Evolutionary conservation across 1,140 invertebrate species (phyloP).

Genomic region (Drosophila micromelanica): DNA sequence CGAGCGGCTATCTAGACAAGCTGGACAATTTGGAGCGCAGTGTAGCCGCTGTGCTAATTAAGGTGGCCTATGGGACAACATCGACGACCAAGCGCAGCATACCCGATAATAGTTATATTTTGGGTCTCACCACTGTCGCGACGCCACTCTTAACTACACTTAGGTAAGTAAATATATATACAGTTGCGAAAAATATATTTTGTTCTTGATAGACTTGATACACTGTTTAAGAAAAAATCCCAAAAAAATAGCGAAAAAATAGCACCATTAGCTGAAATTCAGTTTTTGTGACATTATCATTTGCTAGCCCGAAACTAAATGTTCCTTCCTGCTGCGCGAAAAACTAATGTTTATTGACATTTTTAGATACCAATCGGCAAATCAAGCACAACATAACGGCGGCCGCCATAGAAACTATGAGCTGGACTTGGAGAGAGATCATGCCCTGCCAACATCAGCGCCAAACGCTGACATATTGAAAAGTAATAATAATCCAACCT

Average conservation of each 20-base stretch:
- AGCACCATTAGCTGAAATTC: no score
- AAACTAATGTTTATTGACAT: slow-evolving; percentile 32
- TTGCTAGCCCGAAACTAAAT: no score
- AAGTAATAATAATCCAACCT: slow-evolving; percentile 89
- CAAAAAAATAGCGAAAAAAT: no score
- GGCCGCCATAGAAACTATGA: slow-evolving; percentile 85
- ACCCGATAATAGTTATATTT: slow-evolving; percentile 87
- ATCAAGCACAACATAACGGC: slow-evolving; percentile 62
- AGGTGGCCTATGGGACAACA: slow-evolving; percentile 88
- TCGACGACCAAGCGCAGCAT: slow-evolving; percentile 87
- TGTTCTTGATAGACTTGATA: no score
- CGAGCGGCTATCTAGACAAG: slow-evolving; percentile 70
- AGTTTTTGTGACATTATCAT: no score
- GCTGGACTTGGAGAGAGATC: slow-evolving; percentile 88
- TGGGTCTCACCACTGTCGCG: slow-evolving; percentile 87
- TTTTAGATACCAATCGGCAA: slow-evolving; percentile 66
- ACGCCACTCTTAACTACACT: slow-evolving; percentile 87
- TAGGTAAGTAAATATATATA: slow-evolving; percentile 33
- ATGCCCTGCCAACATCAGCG: slow-evolving; percentile 88
- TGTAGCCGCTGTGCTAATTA: slow-evolving; percentile 88
- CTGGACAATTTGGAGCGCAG: slow-evolving; percentile 86
- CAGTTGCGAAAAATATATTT: no score
- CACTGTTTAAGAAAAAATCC: no score
- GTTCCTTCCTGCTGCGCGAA: no score
- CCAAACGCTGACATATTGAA: slow-evolving; percentile 89